Evolutionary conservation across 2,113 vertebrate species (phyloP), one percentile per base, ranked within the genome.

Genomic region (Cyanoderma ruficeps): DNA sequence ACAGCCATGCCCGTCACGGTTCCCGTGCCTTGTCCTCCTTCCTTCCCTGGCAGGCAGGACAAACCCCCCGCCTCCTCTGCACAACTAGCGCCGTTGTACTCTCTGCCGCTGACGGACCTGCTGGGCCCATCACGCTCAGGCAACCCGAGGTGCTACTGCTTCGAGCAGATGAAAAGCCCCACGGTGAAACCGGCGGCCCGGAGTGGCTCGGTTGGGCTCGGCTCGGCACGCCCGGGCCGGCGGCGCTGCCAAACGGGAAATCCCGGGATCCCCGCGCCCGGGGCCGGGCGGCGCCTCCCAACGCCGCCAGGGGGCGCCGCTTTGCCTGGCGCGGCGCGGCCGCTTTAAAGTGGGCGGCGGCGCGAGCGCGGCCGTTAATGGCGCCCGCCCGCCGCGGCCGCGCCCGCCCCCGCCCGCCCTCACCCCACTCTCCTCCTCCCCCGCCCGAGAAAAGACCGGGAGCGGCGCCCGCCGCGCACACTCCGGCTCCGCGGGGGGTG

Each of bases 101-200:
- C 15, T 35, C 25, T 35, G 56, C 47, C 15, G n/a, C 50, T 6
- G 49, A 25, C 4, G 2, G 76, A 41, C 35, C 37, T 16, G 71
- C 30, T 15, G 44, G 44, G 25, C 13, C 8, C 15, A 20, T 7
- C 56, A 18, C 39, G 1, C 18, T 1, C 7, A 20, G 72, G 4
- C 30, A 33, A 13, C 50, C 13, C 0, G 30, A 31, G 13, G 3
- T 4, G 65, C 15, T 23, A 31, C 4, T 30, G 41, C 55, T 33
- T 17, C 28, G 3, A n/a, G 44, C 15, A 33, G 41, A 52, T 7
- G 25, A 16, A 25, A 55, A 42, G 4, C 24, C 17, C 21, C 15
- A 4, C 0, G 16, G 24, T 24, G 13, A 33, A 30, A 10, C 5
- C 21, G 22, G 25, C 57, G 17, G 46, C 28, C 0, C 19, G 28